Evolutionary conservation across 1,140 invertebrate genomes (phyloP), one percentile per base, ranked within the genome.

Genomic region (Acyrthosiphon pisum): DNA sequence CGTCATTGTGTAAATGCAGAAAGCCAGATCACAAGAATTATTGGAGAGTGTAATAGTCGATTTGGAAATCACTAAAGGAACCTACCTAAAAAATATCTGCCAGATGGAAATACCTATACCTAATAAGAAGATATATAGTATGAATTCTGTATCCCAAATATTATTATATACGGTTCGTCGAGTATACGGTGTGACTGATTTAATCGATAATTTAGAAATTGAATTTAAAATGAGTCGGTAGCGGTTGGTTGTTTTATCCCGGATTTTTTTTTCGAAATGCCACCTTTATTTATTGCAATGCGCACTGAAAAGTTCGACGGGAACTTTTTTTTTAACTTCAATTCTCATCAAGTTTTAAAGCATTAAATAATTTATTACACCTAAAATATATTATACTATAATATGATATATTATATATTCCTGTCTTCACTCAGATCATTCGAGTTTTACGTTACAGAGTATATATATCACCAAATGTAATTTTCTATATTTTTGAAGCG

Each of bases 191-290:
- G n/a, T 35, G 20, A 89, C n/a, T 30, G 50, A 53, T 53, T 89
- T 89, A 56, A 41, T 89, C 88, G 48, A 89, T 89, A 89, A 26
- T 89, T 89, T 11, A 23, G 22, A 53, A 89, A 89, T 89, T 89
- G 48, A 56, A 89, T 89, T 89, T 89, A 18, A 89, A 89, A 53
- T 35, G 88, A 56, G 37, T 41, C 4, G 1, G 22, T 35, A 35
- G 50, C 22, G 3, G 22, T 22, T 18, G 20, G 48, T 53, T 53
- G 35, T 35, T 89, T 89, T 46, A 53, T 53, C 20, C 20, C n/a
- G 8, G 35, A 37, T 1, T 89, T 89, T 76, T 76, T 76, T n/a
- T 53, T n/a, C 1, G 1, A 53, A 53, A 53, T 50, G 35, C 23
- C 48, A 44, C 20, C 9, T 89, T 37, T 53, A 50, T 89, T 53